Conservation (phyloP, 2,797 vertebrate genomes). For the Phalanger gymnotis region DNA sequence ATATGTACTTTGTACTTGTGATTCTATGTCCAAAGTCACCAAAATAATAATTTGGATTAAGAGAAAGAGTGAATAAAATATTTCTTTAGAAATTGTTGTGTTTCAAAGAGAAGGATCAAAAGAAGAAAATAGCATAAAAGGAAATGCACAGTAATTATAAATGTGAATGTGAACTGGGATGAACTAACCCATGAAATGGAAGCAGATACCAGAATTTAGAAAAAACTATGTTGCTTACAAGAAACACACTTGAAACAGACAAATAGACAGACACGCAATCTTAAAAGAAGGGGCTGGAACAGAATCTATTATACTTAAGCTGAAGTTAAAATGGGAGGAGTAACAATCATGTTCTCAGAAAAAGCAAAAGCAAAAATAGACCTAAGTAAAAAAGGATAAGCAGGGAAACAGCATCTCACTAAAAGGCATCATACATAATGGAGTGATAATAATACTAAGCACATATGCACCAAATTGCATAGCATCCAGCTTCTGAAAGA, state of each 20-base stretch:
- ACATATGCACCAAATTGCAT: neutral
- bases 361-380: neutral
- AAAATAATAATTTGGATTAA: neutral
- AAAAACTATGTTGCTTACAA: neutral
- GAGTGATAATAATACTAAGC: neutral
- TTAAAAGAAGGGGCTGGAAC: neutral
- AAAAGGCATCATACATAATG: neutral
- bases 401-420: neutral
- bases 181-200: neutral
- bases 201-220: neutral
- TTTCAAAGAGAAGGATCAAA: neutral
- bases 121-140: neutral
- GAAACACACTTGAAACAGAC: neutral
- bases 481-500: neutral
- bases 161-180: neutral
- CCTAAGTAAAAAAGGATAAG: neutral
- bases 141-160: neutral
- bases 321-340: neutral
- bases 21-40: neutral
- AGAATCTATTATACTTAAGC: neutral
- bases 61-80: neutral
- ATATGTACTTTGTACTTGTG: neutral
- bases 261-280: neutral
- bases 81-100: neutral
- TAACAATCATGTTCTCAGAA: neutral